Percentiles rank a stretch among this genome's conserved stretches.
phyloP scores from a whole-genome alignment of 2,113 vertebrate genomes.

The Etheostoma cragini region DNA sequence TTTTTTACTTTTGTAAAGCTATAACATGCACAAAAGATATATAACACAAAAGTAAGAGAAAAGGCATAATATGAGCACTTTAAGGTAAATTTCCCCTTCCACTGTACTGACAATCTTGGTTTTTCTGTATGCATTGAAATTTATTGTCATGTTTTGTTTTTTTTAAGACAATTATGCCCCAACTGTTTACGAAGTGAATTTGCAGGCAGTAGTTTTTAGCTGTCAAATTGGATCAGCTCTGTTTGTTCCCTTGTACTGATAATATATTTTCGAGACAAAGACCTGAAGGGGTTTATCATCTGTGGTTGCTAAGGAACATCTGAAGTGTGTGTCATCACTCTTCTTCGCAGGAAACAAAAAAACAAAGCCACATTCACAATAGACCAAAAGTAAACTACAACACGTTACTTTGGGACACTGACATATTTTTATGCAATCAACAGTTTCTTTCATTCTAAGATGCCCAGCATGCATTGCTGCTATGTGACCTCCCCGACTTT shows the following conservation, averaged over 20 bases:
- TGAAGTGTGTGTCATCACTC: constrained; percentile 43
- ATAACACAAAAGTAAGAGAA: too few species aligned
- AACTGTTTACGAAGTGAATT: constrained; percentile 17
- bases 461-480: constrained; percentile 6
- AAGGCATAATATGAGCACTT: too few species aligned
- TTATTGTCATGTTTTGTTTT: not conserved
- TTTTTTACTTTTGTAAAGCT: too few species aligned
- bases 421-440: not conserved
- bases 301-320: constrained; percentile 76
- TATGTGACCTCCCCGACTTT: not conserved
- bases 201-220: constrained; percentile 13
- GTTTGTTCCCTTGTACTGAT: constrained; percentile 29
- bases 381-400: not conserved
- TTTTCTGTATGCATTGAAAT: not conserved
- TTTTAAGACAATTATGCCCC: not conserved
- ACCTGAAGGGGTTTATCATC: constrained; percentile 57
- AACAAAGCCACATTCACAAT: not conserved
- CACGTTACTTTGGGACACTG: not conserved
- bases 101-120: not conserved
- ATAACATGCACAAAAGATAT: too few species aligned
- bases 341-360: constrained; percentile 33
- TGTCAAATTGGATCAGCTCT: not conserved
- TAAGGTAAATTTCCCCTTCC: not conserved
- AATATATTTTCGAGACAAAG: constrained; percentile 25
- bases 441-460: not conserved